Base-by-base conservation (phyloP, 2,797 vertebrate species). In the Tokudaia muenninki region DNA sequence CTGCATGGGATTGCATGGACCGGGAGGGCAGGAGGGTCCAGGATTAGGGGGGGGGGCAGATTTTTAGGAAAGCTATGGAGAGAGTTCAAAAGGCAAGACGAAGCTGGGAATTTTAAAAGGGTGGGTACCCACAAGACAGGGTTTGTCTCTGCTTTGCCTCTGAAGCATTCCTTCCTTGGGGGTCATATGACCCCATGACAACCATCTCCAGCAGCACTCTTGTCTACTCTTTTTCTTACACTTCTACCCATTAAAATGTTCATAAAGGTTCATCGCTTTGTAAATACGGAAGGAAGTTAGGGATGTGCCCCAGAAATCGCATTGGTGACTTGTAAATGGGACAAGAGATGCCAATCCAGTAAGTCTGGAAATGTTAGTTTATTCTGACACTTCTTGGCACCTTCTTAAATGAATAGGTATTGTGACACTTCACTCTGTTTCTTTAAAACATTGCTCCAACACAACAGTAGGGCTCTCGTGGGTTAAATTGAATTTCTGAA, bases 161-260 rank as follows among this genome's bases (percentile, higher is more conserved):
- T 29, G 16, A 44, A 65, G 59, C 21, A 10, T 3, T 55, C 81
- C 72, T 52, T 67, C 77, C 34, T 70, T 2, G 55, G 67, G 29
- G 29, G 70, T 7, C 50, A 55, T 7, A 5, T 3, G 4, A 29
- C 29, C 31, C 29, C 8, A 0, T 22, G 16, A 17, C 1, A 2
- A 34, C 47, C 0, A 7, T 10, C 37, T 55, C 22, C 12, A 24
- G 12, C 1, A 79, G n/a, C 16, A 75, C 29, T 67, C n/a, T n/a
- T 31, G 41, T 41, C 34, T 10, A 10, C n/a, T 63, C 79, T 72
- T 75, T 70, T 22, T 0, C 8, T 81, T 57, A 26, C 14, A 21
- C 7, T 41, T 81, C 59, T 10, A 59, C 41, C 37, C 41, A 55
- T 61, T 2, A 1, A 6, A 57, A 81, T 19, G 1, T 22, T 87